Base-by-base conservation (phyloP, 2,797 vertebrate genomes). In the Antennarius maculatus region DNA sequence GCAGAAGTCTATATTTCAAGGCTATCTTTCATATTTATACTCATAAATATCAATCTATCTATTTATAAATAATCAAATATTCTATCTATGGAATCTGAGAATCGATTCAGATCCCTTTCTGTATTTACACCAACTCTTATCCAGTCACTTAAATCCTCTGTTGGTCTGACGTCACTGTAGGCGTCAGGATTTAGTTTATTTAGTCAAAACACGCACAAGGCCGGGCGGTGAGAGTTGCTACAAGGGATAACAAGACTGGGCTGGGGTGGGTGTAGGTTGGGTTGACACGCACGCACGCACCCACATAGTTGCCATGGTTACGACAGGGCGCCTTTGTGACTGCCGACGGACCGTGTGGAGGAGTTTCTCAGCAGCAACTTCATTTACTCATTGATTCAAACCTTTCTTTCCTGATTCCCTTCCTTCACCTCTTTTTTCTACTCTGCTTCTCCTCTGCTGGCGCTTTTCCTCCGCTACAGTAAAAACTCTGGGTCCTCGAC, bases 321-420 rank as follows among this genome's bases (percentile, higher is more conserved):
- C 43, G 14, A 70, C 66, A 52, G 57, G 61, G 54, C 50, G 70
- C 65, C 61, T 74, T 60, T 51, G 66, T 17, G 79, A 66, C 71
- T 67, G 79, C 65, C 31, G 76, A 71, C 62, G 81, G 57, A 71
- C 52, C 52, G 37, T 6, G 42, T 65, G 71, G 80, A 84, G 88
- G 88, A 92, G 88, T 81, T 81, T 84, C 78, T 92, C 90, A 74
- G 89, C 90, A 54, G 42, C 29, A 41, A 86, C 86, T 17, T 92
- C 88, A 90, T 92, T 87, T 79, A 86, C 86, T 92, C 88, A 87
- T 64, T 48, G 6, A 61, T 43, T 43, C 11, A 5, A 14, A 59
- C 62, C 48, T 29, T 50, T 53, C 17, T 27, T 13, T 15, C 47
- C 45, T 39, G 5, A 37, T 46, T 51, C 53, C 37, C 42, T 45